Evolutionary conservation across 1,140 invertebrate genomes (phyloP).

Genomic region (Zaprionus africanus): DNA sequence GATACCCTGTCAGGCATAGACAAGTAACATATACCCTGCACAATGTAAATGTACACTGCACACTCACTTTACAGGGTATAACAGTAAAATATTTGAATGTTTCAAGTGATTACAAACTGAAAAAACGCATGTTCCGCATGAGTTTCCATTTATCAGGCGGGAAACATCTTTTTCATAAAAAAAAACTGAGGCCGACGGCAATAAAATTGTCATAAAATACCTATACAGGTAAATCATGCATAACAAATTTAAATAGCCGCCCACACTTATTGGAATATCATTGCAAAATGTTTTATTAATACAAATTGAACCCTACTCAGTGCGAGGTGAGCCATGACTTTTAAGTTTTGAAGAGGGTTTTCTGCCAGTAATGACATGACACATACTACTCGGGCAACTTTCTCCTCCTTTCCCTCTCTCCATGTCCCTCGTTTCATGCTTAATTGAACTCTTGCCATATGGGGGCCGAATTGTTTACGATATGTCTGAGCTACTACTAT

Average conservation of each 20-base stretch:
- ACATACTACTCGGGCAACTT: slow-evolving; percentile 7
- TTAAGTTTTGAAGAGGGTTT: slow-evolving; percentile 39
- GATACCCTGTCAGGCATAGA: slow-evolving; percentile 6
- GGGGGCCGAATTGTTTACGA: slow-evolving; percentile 43
- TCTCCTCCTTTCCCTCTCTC: slow-evolving; percentile 8
- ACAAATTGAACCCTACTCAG: slow-evolving; percentile 47
- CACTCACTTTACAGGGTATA: neutral
- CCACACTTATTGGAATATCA: slow-evolving; percentile 19
- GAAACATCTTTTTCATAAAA: neutral
- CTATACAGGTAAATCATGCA: neutral
- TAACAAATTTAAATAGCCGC: neutral
- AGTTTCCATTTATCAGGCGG: neutral
- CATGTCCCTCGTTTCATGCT: slow-evolving; percentile 35
- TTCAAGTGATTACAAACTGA: neutral
- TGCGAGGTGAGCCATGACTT: slow-evolving; percentile 24
- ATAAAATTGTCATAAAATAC: slow-evolving; percentile 1
- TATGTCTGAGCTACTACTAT: slow-evolving; percentile 27
- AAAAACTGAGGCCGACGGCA: neutral
- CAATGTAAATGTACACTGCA: neutral
- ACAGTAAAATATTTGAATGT: neutral
- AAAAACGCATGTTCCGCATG: neutral
- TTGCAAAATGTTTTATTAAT: slow-evolving; percentile 34
- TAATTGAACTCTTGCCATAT: slow-evolving; percentile 53
- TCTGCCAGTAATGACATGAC: slow-evolving; percentile 1
- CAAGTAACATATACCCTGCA: neutral